Evolutionary conservation across 2,797 vertebrate species (phyloP).

Genomic region (Furcifer pardalis): DNA sequence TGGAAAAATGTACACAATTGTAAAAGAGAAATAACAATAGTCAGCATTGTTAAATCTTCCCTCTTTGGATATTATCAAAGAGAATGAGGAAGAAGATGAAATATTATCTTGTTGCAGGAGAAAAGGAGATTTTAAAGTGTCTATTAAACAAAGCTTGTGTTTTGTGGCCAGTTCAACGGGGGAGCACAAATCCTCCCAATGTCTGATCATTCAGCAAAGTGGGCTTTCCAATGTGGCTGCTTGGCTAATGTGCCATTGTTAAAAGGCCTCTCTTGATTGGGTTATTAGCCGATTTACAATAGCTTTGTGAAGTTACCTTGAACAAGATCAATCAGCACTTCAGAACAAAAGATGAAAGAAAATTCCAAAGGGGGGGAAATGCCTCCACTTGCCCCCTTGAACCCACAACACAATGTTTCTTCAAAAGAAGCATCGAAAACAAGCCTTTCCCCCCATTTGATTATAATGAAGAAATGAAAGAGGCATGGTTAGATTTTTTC

Average conservation of each 20-base stretch:
- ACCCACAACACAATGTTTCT: constrained; percentile 31
- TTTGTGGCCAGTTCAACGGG: neutral
- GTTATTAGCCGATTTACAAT: constrained; percentile 53
- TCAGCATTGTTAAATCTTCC: constrained; percentile 48
- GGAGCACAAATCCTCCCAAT: constrained; percentile 3
- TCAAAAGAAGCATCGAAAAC: constrained; percentile 45
- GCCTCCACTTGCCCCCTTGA: constrained; percentile 46
- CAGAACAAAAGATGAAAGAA: constrained; percentile 56
- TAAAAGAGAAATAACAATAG: neutral
- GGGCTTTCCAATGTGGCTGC: constrained; percentile 42
- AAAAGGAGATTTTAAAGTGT: constrained; percentile 8
- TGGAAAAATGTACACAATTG: neutral
- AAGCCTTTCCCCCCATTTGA: constrained; percentile 42
- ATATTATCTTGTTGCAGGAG: neutral
- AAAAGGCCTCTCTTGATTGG: constrained; percentile 47
- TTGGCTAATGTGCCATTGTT: constrained; percentile 13
- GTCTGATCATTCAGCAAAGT: constrained; percentile 9
- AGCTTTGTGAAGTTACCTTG: constrained; percentile 59
- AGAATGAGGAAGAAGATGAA: constrained; percentile 12
- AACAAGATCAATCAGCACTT: constrained; percentile 51
- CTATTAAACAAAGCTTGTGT: constrained; percentile 7
- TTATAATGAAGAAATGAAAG: neutral
- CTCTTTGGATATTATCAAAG: constrained; percentile 38
- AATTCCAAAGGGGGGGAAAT: neutral
- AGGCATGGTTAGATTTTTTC: constrained; percentile 9